These are phyloP conservation scores for Halichoerus grypus DNA, from an alignment of 2,113 vertebrate genomes.

Conservation along the genomic window DNA sequence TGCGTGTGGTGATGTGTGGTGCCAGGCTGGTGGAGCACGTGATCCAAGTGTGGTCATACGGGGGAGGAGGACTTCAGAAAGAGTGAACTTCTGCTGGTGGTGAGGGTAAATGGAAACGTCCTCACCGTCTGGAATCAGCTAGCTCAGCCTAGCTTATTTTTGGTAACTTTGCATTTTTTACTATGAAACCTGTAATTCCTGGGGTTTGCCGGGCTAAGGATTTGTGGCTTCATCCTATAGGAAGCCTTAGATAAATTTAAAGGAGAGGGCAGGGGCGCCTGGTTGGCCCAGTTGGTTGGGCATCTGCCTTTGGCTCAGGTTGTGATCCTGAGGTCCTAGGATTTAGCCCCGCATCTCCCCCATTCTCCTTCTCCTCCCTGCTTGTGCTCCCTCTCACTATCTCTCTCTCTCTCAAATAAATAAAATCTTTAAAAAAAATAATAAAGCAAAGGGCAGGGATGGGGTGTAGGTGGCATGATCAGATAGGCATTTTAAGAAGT, in stretches of 20 bases:
- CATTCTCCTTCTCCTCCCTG: too few relatives aligned
- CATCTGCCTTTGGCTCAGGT: too few relatives aligned
- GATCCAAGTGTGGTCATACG: accelerated
- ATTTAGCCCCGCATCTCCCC: too few relatives aligned
- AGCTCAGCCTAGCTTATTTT: not conserved
- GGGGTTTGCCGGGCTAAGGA: not conserved
- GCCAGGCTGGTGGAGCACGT: accelerated
- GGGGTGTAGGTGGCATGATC: not conserved
- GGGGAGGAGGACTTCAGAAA: not conserved
- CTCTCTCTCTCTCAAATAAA: too few relatives aligned
- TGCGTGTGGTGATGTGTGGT: not conserved
- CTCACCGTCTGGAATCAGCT: not conserved
- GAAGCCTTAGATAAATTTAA: not conserved
- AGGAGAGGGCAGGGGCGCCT: not conserved
- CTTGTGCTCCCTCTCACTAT: too few relatives aligned
- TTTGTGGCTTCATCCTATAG: not conserved
- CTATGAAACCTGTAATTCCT: not conserved
- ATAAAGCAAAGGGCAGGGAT: not conserved
- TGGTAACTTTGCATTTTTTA: not conserved
- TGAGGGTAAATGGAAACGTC: not conserved
- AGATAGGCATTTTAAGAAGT: not conserved
- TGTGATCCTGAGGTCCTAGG: too few relatives aligned
- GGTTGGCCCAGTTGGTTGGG: too few relatives aligned
- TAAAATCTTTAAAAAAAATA: too few relatives aligned
- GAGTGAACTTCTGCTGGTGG: not conserved